These are phyloP conservation scores for Scaptodrosophila latifasciaeformis DNA, from an alignment of 2,888 invertebrate species.

Conservation along the genomic window DNA sequence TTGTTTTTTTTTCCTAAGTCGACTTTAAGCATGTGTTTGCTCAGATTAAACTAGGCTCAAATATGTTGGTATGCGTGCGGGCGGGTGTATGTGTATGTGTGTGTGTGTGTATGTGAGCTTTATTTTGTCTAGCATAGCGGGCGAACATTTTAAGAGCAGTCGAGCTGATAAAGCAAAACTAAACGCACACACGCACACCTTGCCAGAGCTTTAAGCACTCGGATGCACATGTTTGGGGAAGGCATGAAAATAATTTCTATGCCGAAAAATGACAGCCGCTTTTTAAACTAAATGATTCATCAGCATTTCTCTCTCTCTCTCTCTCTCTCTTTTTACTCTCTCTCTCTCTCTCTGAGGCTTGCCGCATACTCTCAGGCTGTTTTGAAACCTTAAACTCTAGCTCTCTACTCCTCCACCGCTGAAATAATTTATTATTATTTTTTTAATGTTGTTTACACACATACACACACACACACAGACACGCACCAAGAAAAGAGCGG, in stretches of 20 bases:
- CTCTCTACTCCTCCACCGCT: not conserved
- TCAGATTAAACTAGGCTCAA: not conserved
- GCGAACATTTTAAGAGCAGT: too few species aligned
- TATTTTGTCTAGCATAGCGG: too few species aligned
- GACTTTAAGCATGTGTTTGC: too few species aligned
- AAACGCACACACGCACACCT: constrained; percentile 19
- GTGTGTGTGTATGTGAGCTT: constrained; percentile 1
- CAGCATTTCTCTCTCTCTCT: not conserved
- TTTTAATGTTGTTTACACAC: constrained; percentile 30
- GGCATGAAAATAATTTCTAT: too few species aligned
- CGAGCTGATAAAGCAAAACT: constrained; percentile 43
- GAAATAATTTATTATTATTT: constrained; percentile 10
- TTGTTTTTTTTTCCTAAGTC: too few species aligned
- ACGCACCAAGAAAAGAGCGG: not conserved
- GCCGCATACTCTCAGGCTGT: not conserved
- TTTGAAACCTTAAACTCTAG: not conserved
- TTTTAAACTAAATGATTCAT: constrained; percentile 1
- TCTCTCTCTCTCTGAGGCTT: not conserved
- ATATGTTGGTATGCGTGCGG: not conserved
- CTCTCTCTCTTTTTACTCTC: not conserved
- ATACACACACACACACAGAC: constrained; percentile 14
- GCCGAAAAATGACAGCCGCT: not conserved
- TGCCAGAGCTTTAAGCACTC: too few species aligned
- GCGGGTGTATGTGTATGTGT: constrained; percentile 2
- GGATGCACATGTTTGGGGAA: too few species aligned